Conservation (phyloP, 2,888 invertebrate genomes). For the Charanyca ferruginea region DNA sequence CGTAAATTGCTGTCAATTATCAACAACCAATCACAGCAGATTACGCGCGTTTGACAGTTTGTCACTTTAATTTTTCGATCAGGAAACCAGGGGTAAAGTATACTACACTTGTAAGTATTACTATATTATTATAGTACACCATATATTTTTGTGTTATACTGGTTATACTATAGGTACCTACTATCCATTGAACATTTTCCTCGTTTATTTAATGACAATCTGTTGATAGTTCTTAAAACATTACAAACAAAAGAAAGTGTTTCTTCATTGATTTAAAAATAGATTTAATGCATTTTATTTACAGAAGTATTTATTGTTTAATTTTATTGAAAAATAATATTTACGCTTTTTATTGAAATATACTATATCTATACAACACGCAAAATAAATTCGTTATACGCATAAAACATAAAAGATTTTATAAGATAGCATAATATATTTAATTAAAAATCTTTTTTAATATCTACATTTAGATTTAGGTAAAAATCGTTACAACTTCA, state of each 20-base stretch:
- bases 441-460: not conserved
- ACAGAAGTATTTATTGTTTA: not conserved
- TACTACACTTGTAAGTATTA: too few species aligned
- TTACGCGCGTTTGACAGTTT: not conserved
- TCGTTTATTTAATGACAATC: not conserved
- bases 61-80: not conserved
- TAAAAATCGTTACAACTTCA: constrained; percentile 16
- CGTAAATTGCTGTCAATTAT: too few species aligned
- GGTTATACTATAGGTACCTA: too few species aligned
- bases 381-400: not conserved
- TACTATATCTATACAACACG: not conserved
- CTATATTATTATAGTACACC: too few species aligned
- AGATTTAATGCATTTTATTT: constrained; percentile 5
- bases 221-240: not conserved
- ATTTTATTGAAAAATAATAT: not conserved
- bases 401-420: not conserved
- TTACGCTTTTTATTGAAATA: not conserved
- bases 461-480: constrained; percentile 2
- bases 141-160: too few species aligned
- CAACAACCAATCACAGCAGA: too few species aligned
- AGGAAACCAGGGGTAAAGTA: not conserved
- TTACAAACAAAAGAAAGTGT: constrained; percentile 20
- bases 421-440: not conserved
- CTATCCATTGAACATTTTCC: too few species aligned
- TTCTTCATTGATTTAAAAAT: not conserved